phyloP scores from a whole-genome alignment of 2,113 vertebrate species.

The Elgaria multicarinata region DNA sequence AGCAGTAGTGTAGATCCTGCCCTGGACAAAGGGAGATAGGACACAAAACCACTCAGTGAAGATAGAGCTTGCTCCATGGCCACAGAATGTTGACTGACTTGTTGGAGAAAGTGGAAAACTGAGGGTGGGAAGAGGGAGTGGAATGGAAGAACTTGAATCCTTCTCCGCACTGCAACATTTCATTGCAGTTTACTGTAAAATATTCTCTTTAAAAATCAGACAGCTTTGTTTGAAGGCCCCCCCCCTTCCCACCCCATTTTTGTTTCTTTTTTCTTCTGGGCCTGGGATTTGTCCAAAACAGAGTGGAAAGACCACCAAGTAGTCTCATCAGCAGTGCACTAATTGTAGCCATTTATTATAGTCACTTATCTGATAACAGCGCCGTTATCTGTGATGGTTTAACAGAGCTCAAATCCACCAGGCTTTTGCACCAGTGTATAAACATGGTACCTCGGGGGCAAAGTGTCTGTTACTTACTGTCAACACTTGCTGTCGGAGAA shows the following conservation, averaged over 20 bases:
- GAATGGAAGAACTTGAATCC: background rate
- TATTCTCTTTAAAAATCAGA: constrained; percentile 32
- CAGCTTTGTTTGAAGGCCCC: constrained; percentile 64
- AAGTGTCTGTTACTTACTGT: constrained; percentile 85
- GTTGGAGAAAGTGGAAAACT: background rate
- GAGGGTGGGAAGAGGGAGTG: background rate
- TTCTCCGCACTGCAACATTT: background rate
- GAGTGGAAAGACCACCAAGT: constrained; percentile 84
- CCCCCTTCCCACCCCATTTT: background rate
- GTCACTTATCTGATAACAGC: constrained; percentile 90
- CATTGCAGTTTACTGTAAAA: constrained; percentile 33
- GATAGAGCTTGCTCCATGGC: background rate
- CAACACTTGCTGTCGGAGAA: constrained; percentile 80
- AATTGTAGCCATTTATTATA: constrained; percentile 87
- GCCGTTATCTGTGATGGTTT: constrained; percentile 86
- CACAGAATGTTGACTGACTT: background rate
- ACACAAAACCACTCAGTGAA: background rate
- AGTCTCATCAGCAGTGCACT: constrained; percentile 82
- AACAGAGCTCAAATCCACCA: constrained; percentile 85
- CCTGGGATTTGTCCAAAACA: constrained; percentile 79
- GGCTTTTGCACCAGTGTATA: constrained; percentile 78
- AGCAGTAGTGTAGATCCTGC: no score
- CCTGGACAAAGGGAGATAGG: background rate
- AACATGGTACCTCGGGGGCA: constrained; percentile 80
- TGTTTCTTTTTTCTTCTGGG: constrained; percentile 62